Percentiles rank a stretch among this genome's conserved stretches.
phyloP scores from a whole-genome alignment of 2,888 invertebrate genomes.

The Drosophila robusta region DNA sequence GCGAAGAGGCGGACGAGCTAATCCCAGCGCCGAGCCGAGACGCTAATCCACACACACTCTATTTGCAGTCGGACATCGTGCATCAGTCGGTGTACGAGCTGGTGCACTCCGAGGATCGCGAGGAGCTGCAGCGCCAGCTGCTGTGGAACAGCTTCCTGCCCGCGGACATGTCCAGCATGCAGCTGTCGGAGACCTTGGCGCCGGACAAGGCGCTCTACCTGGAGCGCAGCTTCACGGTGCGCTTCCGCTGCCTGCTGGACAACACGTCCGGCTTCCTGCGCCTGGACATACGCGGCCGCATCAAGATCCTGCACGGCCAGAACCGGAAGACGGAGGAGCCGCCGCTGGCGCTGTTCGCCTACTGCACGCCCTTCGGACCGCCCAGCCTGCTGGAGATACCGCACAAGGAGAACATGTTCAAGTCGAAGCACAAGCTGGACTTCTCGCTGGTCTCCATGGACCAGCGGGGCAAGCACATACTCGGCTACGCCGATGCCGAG shows the following conservation, averaged over 20 bases:
- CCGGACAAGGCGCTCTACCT: conserved; percentile 95
- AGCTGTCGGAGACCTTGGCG: conserved; percentile 94
- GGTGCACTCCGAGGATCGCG: conserved; percentile 99
- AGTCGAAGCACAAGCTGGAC: conserved; percentile 99
- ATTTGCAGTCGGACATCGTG: conserved; percentile 96
- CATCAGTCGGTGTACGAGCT: conserved; percentile 99
- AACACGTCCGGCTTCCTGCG: conserved; percentile 99
- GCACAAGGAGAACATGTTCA: conserved; percentile 99
- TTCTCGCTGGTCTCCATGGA: conserved; percentile 98
- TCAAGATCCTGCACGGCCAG: conserved; percentile 98
- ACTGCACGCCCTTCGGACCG: conserved; percentile 99
- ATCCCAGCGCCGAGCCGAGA: not conserved
- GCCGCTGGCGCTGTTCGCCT: conserved; percentile 97
- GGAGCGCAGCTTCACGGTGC: conserved; percentile 98
- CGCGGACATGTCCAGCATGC: conserved; percentile 86
- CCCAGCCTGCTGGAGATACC: conserved; percentile 98
- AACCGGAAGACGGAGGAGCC: conserved; percentile 97
- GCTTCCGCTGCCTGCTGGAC: conserved; percentile 99
- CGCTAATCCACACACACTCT: too few species aligned
- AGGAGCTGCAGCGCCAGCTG: conserved; percentile 97
- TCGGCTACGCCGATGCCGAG: conserved; percentile 97
- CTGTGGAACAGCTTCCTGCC: conserved; percentile 98
- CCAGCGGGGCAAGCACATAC: conserved; percentile 97
- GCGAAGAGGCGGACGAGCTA: not conserved
- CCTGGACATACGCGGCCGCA: conserved; percentile 98